Evolutionary conservation across 2,113 vertebrate species (phyloP).

Genomic region (Nothocercus julius): DNA sequence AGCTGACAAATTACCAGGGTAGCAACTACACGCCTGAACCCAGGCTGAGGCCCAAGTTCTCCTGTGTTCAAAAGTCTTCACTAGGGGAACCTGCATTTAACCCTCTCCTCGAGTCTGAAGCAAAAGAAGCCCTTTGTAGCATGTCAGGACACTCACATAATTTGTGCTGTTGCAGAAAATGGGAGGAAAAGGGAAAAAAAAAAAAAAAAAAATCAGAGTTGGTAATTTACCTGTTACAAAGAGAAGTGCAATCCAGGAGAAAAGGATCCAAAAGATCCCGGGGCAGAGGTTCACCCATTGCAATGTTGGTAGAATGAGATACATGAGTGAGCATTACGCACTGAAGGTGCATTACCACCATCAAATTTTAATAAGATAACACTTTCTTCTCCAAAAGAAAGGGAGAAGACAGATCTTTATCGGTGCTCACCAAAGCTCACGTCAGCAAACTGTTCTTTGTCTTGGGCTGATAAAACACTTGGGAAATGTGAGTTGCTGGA

Average conservation of each 20-base stretch:
- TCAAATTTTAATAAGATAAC: not conserved
- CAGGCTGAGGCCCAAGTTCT: not conserved
- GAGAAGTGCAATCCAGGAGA: not conserved
- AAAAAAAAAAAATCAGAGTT: not conserved
- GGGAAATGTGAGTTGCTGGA: not conserved
- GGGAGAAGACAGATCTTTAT: not conserved
- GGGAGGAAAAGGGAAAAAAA: not conserved
- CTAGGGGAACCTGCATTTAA: fast-evolving
- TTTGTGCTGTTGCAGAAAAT: not conserved
- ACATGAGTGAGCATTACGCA: not conserved
- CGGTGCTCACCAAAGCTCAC: not conserved
- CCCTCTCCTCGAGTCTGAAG: not conserved
- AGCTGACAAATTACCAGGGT: not conserved
- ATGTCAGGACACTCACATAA: not conserved
- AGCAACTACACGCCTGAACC: not conserved
- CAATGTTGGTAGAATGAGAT: not conserved
- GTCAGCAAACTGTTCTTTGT: not conserved
- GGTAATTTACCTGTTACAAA: not conserved
- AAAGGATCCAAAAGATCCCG: not conserved
- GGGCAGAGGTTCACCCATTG: not conserved
- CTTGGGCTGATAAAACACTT: not conserved
- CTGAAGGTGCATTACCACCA: not conserved
- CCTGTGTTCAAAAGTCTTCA: not conserved
- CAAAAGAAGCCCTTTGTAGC: not conserved
- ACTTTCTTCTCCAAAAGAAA: not conserved